phyloP scores from a whole-genome alignment of 2,113 vertebrate genomes.

The Melanerpes aurifrons region DNA sequence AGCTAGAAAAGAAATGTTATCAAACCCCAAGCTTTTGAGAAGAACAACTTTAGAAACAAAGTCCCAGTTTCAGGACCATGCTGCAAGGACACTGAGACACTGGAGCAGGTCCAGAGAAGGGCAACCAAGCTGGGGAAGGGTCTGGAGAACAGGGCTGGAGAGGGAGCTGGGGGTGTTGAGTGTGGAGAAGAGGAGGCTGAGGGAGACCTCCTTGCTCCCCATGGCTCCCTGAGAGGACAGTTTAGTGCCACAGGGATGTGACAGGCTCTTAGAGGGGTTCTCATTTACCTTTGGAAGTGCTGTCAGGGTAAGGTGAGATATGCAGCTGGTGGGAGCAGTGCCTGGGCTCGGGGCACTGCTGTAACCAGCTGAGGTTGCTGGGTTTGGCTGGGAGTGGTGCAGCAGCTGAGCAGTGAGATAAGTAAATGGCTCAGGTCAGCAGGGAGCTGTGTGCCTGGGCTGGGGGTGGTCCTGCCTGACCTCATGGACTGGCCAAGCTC shows the following conservation, averaged over 20 bases:
- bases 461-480: neutral
- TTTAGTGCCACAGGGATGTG: neutral
- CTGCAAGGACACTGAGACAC: neutral
- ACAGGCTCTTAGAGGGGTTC: neutral
- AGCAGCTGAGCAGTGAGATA: neutral
- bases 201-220: too few species aligned
- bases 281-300: neutral
- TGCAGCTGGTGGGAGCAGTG: neutral
- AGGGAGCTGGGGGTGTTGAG: too few species aligned
- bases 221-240: neutral
- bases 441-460: neutral
- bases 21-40: neutral
- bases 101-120: too few species aligned
- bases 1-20: neutral
- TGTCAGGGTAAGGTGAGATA: fast-evolving
- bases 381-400: neutral
- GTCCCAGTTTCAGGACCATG: neutral
- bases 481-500: fast-evolving
- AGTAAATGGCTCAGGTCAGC: fast-evolving
- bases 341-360: fast-evolving
- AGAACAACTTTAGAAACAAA: neutral
- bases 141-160: too few species aligned
- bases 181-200: too few species aligned
- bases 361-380: neutral
- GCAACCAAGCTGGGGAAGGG: too few species aligned